Evolutionary conservation across 1,140 invertebrate species (phyloP).

Genomic region (Physella acuta): DNA sequence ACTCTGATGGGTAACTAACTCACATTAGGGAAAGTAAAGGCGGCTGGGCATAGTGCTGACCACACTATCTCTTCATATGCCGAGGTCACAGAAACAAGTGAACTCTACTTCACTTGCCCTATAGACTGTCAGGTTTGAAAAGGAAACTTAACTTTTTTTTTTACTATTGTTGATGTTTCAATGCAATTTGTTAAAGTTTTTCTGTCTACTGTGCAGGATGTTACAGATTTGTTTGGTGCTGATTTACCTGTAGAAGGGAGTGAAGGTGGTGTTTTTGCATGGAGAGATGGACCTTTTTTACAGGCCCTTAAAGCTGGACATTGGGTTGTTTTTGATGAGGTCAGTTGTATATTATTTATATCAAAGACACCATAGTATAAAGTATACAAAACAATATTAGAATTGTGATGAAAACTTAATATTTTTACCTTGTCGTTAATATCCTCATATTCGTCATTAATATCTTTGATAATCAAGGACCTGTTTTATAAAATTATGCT

Average conservation of each 20-base stretch:
- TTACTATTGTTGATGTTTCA: neutral
- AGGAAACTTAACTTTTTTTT: neutral
- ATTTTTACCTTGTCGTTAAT: neutral
- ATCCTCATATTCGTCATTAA: neutral
- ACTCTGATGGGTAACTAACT: too few species aligned
- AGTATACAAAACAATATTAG: too few species aligned
- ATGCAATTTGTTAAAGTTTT: neutral
- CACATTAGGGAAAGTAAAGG: too few species aligned
- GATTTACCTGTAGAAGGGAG: constrained; percentile 91
- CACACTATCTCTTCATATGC: too few species aligned
- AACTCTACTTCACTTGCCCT: too few species aligned
- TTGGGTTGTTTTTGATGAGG: constrained; percentile 98
- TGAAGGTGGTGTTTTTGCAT: constrained; percentile 78
- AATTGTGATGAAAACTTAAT: neutral
- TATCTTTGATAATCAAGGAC: neutral
- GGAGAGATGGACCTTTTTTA: constrained; percentile 94
- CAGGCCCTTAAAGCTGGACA: constrained; percentile 86
- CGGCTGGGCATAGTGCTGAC: too few species aligned
- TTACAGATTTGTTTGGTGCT: constrained; percentile 96
- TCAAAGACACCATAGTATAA: too few species aligned
- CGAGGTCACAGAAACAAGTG: too few species aligned
- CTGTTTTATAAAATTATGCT: neutral
- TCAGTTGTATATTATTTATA: too few species aligned
- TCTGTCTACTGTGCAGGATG: constrained; percentile 69
- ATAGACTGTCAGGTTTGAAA: too few species aligned